Conservation (phyloP, 2,888 invertebrate species). For the Xestobium rufovillosum region DNA sequence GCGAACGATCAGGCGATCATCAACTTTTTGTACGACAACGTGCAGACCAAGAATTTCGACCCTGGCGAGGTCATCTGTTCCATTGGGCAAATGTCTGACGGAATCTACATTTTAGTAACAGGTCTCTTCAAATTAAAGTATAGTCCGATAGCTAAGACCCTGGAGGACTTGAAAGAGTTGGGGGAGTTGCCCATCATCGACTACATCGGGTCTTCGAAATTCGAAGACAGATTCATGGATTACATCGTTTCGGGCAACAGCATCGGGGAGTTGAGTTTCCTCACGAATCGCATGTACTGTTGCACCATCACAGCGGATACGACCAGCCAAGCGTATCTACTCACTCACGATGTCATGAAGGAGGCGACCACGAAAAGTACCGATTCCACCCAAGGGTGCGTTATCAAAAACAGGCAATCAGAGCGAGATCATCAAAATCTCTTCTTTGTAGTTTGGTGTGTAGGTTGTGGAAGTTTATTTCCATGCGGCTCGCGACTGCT, state of each 20-base stretch:
- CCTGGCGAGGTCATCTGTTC: constrained; percentile 23
- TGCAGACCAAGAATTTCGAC: constrained; percentile 17
- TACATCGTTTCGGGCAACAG: constrained; percentile 55
- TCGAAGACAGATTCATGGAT: constrained; percentile 45
- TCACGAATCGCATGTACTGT: constrained; percentile 50
- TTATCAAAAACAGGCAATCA: too few species aligned
- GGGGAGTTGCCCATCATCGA: constrained; percentile 52
- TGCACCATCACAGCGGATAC: constrained; percentile 54
- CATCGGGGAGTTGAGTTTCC: constrained; percentile 52
- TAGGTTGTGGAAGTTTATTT: constrained; percentile 54
- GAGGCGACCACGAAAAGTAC: constrained; percentile 41
- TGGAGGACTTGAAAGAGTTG: too few species aligned
- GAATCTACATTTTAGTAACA: constrained; percentile 44
- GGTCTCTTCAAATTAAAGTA: too few species aligned
- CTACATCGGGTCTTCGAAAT: constrained; percentile 46
- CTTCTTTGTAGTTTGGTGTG: constrained; percentile 50
- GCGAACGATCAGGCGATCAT: constrained; percentile 17
- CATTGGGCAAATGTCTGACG: constrained; percentile 41
- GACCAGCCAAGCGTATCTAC: constrained; percentile 47
- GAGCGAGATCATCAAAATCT: too few species aligned
- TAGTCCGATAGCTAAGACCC: too few species aligned
- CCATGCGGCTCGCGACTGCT: constrained; percentile 48
- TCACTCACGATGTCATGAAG: constrained; percentile 41
- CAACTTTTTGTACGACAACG: constrained; percentile 13
- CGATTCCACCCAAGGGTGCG: constrained; percentile 13